These are phyloP conservation scores for Solenopsis fugax DNA, from an alignment of 1,140 invertebrate genomes.

Conservation along the genomic window DNA sequence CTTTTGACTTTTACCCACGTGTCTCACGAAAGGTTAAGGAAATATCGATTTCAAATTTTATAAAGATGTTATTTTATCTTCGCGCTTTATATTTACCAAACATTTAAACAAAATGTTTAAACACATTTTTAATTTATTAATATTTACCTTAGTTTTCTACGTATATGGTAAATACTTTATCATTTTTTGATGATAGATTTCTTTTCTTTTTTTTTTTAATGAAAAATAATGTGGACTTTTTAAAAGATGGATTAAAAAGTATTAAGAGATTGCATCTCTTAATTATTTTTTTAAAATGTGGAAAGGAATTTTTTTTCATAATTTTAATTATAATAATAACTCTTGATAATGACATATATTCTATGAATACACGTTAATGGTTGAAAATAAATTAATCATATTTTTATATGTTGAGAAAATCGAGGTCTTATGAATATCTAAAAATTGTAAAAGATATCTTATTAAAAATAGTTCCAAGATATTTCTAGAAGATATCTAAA, in stretches of 20 bases:
- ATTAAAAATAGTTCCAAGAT: too few species aligned
- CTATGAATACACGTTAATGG: not conserved
- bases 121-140: not conserved
- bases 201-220: not conserved
- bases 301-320: not conserved
- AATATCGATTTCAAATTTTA: too few species aligned
- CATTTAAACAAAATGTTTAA: not conserved
- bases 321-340: not conserved
- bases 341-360: not conserved
- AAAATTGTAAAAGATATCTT: too few species aligned
- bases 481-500: too few species aligned
- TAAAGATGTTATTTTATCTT: conserved; percentile 8
- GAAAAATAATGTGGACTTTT: not conserved
- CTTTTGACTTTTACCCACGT: too few species aligned
- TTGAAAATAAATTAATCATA: not conserved
- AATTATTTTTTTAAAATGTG: not conserved
- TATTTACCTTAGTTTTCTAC: not conserved
- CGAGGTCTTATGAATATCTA: too few species aligned
- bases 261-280: not conserved
- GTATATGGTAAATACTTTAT: too few species aligned
- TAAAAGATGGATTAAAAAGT: not conserved
- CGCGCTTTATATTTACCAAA: not conserved
- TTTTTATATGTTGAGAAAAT: too few species aligned
- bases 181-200: not conserved
- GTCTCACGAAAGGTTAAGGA: not conserved